These are phyloP conservation scores for Bujurquina vittata DNA, from an alignment of 2,113 vertebrate species.

Conservation along the genomic window DNA sequence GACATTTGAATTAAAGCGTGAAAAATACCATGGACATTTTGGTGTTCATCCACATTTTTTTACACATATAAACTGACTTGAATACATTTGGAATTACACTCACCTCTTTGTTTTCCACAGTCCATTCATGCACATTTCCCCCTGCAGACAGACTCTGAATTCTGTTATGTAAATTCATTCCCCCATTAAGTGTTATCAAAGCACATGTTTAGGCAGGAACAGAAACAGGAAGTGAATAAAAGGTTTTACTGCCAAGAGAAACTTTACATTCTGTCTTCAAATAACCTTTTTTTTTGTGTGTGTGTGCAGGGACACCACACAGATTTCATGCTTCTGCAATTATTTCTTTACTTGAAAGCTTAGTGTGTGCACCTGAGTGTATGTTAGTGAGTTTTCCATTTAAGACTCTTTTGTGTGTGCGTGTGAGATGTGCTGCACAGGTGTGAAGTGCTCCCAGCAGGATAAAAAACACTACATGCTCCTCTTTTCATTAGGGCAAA, in stretches of 20 bases:
- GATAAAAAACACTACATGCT: conserved; percentile 12
- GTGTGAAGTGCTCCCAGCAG: conserved; percentile 67
- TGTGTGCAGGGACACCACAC: background rate
- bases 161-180: conserved; percentile 58
- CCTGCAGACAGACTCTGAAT: conserved; percentile 49
- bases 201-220: conserved; percentile 55
- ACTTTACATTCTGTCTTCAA: background rate
- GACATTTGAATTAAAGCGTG: background rate
- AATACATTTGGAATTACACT: background rate
- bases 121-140: conserved; percentile 22
- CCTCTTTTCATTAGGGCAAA: background rate
- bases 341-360: conserved; percentile 16
- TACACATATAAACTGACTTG: background rate
- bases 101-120: background rate
- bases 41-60: background rate
- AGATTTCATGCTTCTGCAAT: conserved; percentile 8
- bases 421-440: conserved; percentile 65
- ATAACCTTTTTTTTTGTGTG: conserved; percentile 14
- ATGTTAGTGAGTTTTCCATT: conserved; percentile 42
- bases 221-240: conserved; percentile 33
- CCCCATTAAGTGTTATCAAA: conserved; percentile 44
- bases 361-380: background rate
- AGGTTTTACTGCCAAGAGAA: background rate
- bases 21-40: background rate
- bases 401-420: conserved; percentile 30